These are phyloP conservation scores for Melanotaenia parkinsoni DNA, from an alignment of 2,797 vertebrate species.

Conservation along the genomic window DNA sequence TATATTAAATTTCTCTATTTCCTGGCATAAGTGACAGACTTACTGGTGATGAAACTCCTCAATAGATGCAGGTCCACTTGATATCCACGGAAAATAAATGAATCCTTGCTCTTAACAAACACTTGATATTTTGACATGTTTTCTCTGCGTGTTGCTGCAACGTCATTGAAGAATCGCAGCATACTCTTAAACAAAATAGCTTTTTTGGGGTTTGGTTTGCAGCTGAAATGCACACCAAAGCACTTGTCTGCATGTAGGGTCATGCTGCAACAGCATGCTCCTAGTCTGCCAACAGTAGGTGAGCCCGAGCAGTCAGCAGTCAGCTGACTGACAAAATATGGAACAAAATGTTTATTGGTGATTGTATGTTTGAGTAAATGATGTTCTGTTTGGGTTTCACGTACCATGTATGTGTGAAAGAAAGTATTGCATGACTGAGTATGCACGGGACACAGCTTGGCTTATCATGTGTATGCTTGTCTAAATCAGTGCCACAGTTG, in stretches of 20 bases:
- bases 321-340: slow-evolving; percentile 30
- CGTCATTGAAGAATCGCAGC: slow-evolving; percentile 9
- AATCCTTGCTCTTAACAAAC: not conserved
- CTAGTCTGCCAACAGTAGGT: slow-evolving; percentile 18
- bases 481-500: slow-evolving; percentile 37
- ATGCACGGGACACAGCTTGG: not conserved
- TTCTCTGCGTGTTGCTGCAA: not conserved
- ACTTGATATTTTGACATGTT: not conserved
- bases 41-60: not conserved
- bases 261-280: slow-evolving; percentile 13
- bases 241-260: slow-evolving; percentile 19
- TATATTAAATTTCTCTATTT: not conserved
- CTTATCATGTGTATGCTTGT: slow-evolving; percentile 43
- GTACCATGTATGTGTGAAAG: slow-evolving; percentile 44
- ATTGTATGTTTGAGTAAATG: slow-evolving; percentile 23
- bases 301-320: slow-evolving; percentile 25
- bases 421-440: slow-evolving; percentile 38
- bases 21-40: not conserved
- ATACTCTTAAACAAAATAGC: not conserved
- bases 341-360: slow-evolving; percentile 36
- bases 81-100: not conserved
- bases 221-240: slow-evolving; percentile 6
- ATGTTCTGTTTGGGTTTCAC: slow-evolving; percentile 41
- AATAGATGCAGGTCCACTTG: not conserved
- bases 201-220: slow-evolving; percentile 8